Evolutionary conservation across 2,888 invertebrate genomes (phyloP).

Genomic region (Microctonus brassicae): DNA sequence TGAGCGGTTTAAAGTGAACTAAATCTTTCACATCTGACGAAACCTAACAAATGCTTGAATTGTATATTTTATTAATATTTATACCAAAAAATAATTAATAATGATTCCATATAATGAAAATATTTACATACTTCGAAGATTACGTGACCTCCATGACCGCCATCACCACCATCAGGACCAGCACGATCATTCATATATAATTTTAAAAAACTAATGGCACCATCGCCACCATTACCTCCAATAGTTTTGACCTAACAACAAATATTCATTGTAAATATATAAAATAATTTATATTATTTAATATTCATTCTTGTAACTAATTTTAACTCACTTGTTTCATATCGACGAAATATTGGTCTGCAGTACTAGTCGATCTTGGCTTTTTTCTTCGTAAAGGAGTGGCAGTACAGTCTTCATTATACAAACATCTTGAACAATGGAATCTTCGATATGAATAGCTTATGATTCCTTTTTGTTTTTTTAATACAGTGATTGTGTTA

Average conservation of each 20-base stretch:
- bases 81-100: conserved; percentile 6
- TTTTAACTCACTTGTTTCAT: conserved; percentile 56
- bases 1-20: conserved; percentile 74
- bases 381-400: conserved; percentile 58
- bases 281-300: not conserved
- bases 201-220: conserved; percentile 88
- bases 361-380: conserved; percentile 51
- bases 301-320: not conserved
- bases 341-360: conserved; percentile 57
- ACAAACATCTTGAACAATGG: conserved; percentile 41
- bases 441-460: conserved; percentile 44
- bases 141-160: conserved; percentile 96
- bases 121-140: conserved; percentile 76
- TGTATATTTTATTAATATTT: conserved; percentile 13
- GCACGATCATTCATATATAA: conserved; percentile 88
- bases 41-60: conserved; percentile 71
- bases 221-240: conserved; percentile 95
- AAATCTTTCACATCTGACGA: conserved; percentile 79
- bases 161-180: conserved; percentile 97
- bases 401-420: conserved; percentile 41
- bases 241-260: conserved; percentile 72
- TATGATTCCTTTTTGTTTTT: conserved; percentile 12
- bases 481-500: conserved; percentile 7
- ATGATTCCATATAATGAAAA: conserved; percentile 10
- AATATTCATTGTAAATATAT: conserved; percentile 4